Evolutionary conservation across 2,797 vertebrate genomes (phyloP).

Genomic region (Malacoraja senta): DNA sequence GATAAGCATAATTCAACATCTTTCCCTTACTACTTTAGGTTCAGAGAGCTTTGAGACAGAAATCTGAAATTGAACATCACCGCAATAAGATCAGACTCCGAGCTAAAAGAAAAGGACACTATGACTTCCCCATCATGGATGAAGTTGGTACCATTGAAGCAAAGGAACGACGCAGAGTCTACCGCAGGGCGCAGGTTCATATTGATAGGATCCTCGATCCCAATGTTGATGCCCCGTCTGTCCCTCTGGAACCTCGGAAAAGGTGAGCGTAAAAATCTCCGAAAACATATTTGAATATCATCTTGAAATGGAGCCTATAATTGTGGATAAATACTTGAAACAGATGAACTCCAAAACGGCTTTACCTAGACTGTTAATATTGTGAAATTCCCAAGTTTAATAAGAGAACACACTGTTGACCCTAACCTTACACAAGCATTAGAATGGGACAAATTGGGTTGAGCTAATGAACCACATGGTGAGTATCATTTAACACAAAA

Average conservation of each 20-base stretch:
- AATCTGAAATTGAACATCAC: slow-evolving; percentile 94
- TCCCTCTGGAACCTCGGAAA: slow-evolving; percentile 76
- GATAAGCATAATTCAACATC: background rate
- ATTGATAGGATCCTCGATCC: slow-evolving; percentile 91
- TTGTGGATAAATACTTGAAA: background rate
- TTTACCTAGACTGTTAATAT: background rate
- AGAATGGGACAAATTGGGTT: background rate
- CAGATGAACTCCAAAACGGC: background rate
- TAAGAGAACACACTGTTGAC: background rate
- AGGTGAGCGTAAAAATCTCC: slow-evolving; percentile 59
- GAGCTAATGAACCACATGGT: background rate
- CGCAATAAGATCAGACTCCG: slow-evolving; percentile 91
- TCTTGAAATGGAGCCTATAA: background rate
- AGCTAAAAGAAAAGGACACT: slow-evolving; percentile 87
- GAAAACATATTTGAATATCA: background rate
- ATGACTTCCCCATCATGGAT: slow-evolving; percentile 91
- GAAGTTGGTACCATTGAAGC: slow-evolving; percentile 81
- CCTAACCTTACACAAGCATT: background rate
- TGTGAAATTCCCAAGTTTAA: background rate
- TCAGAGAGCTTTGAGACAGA: slow-evolving; percentile 87
- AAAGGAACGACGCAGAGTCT: slow-evolving; percentile 80
- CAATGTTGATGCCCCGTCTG: slow-evolving; percentile 65
- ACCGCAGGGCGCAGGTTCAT: slow-evolving; percentile 88
- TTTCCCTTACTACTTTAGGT: slow-evolving; percentile 59
- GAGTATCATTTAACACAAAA: background rate